Percentiles rank a stretch among this genome's conserved stretches.
Conservation (phyloP, 30 jellyfish, hydroid and myxozoan genomes). For the Nemopilema nomurai region DNA sequence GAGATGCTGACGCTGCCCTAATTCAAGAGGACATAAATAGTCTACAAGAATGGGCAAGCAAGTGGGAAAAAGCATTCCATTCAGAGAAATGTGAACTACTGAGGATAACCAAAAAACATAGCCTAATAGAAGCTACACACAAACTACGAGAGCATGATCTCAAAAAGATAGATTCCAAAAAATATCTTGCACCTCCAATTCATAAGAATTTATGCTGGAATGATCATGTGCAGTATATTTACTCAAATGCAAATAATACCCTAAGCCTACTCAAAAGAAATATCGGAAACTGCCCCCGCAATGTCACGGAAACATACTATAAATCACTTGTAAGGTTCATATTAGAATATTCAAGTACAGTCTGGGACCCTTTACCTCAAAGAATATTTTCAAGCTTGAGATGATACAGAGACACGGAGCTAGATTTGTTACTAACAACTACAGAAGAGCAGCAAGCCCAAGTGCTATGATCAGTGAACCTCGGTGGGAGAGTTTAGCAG, state of each 20-base stretch:
- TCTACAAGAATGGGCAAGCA: constrained; percentile 6
- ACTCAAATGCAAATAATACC: constrained; percentile 11
- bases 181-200: not conserved
- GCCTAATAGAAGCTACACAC: constrained; percentile 3
- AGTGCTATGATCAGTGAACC: not conserved
- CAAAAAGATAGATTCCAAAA: no score
- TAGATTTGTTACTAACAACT: constrained; percentile 8
- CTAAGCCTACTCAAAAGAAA: constrained; percentile 1
- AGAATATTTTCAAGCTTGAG: constrained; percentile 3
- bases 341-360: constrained; percentile 10
- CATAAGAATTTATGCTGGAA: constrained; percentile 8
- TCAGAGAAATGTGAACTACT: constrained; percentile 19
- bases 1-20: not conserved
- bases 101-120: constrained; percentile 2
- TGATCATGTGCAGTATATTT: not conserved
- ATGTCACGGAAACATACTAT: not conserved
- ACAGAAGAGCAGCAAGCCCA: not conserved
- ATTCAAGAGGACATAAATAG: constrained; percentile 5
- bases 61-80: constrained; percentile 8
- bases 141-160: not conserved
- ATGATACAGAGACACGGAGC: constrained; percentile 25
- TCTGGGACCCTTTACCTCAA: constrained; percentile 9
- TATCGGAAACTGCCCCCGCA: constrained; percentile 10
- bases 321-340: not conserved
- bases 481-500: constrained; percentile 7